Percentiles rank a stretch among this genome's conserved stretches.
phyloP scores from a whole-genome alignment of 1,140 invertebrate genomes.

The Diachasmimorpha longicaudata region DNA sequence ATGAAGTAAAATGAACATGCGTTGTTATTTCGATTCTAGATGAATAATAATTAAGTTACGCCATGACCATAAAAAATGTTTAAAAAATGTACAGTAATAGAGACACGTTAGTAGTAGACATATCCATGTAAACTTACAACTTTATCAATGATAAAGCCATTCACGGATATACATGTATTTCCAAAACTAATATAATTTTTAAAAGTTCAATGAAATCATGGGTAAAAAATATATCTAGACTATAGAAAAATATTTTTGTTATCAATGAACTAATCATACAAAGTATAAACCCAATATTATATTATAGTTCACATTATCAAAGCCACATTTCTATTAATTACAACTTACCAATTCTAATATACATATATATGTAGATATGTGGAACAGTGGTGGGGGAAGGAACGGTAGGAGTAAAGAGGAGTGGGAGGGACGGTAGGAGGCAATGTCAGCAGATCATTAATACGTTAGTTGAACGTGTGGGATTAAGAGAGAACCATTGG shows the following conservation, averaged over 20 bases:
- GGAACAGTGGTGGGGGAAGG: slow-evolving; percentile 31
- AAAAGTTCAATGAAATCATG: background rate
- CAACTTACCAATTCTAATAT: slow-evolving; percentile 35
- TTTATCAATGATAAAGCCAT: too few species aligned
- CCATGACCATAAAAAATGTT: too few species aligned
- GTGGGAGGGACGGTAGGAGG: background rate
- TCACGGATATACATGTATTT: too few species aligned
- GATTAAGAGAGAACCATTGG: background rate
- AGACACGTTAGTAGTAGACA: too few species aligned
- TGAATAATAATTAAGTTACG: too few species aligned
- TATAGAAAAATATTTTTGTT: background rate
- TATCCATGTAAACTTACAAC: too few species aligned
- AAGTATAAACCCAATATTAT: background rate
- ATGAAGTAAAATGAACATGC: too few species aligned
- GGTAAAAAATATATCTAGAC: background rate
- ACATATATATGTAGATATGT: slow-evolving; percentile 43
- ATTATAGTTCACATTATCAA: slow-evolving; percentile 8
- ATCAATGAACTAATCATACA: background rate
- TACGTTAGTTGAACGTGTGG: slow-evolving; percentile 8
- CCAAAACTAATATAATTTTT: background rate
- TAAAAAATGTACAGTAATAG: too few species aligned
- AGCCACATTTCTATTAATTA: slow-evolving; percentile 17
- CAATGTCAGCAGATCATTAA: background rate
- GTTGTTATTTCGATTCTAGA: too few species aligned
- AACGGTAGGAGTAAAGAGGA: slow-evolving; percentile 15